Evolutionary conservation across 2,113 vertebrate species (phyloP), one percentile per base, ranked within the genome.

Genomic region (Balaeniceps rex): DNA sequence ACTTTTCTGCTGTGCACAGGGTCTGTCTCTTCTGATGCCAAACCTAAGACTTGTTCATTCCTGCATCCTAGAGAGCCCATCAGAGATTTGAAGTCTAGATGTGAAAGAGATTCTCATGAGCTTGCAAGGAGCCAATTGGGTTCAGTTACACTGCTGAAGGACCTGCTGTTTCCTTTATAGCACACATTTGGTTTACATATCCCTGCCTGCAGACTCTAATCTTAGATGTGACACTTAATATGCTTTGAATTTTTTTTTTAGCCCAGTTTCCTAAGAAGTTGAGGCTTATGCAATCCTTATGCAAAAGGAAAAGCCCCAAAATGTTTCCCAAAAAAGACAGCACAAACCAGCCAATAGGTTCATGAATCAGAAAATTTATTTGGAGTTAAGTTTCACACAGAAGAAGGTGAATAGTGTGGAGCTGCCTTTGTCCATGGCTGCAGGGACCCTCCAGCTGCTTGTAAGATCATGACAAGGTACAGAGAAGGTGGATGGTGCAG

Each of bases 151-250:
- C 44, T 79, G 61, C 55, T 64, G 74, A 76, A 90, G 80, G 63
- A 44, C 75, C 84, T 60, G 74, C 46, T 75, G 28, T 60, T 96
- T 94, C 68, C 57, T 54, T 71, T 78, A 38, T 1, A 42, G 29
- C 57, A 36, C 57, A 60, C 61, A 19, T 78, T 84, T 84, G 47
- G 42, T 91, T 96, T 94, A 68, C 31, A n/a, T 28, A 78, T 77
- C 69, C 47, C 63, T 93, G 81, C 64, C 34, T 91, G 78, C 70
- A 93, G 84, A 28, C 58, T 87, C 89, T 95, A 87, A 87, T 95
- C 83, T 84, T 93, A 87, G 81, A 63, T 83, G 74, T 55, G 71
- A 78, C 64, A 86, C 68, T 88, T 92, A 91, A 75, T 75, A 78
- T 79, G 81, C 74, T 93, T 95, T 12, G 29, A 61, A 28, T 31